A percentile compares a stretch with the other conserved stretches of the same genome.
Evolutionary conservation across 2,888 invertebrate species (phyloP).

Genomic region (Patella ulyssiponensis): DNA sequence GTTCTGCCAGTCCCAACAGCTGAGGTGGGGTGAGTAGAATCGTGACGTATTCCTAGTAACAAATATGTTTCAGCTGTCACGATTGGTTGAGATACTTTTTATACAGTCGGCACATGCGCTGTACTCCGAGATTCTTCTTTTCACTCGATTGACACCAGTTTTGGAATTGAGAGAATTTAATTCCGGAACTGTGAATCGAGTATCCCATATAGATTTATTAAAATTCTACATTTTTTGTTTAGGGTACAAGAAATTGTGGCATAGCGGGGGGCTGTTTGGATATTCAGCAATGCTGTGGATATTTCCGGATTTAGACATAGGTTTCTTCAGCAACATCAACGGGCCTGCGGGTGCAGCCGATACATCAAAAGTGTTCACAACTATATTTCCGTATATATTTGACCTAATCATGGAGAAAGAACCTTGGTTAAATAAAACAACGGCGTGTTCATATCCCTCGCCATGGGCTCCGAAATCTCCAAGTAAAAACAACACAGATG

Average conservation of each 20-base stretch:
- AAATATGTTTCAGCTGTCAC: too few relatives aligned
- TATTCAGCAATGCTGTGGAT: constrained; percentile 17
- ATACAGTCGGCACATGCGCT: too few relatives aligned
- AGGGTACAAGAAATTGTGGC: constrained; percentile 23
- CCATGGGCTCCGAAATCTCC: constrained; percentile 15
- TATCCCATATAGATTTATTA: too few relatives aligned
- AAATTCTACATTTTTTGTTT: background rate
- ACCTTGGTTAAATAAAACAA: constrained; percentile 49
- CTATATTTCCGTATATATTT: constrained; percentile 43
- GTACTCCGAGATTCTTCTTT: too few relatives aligned
- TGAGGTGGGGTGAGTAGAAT: too few relatives aligned
- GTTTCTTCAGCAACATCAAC: constrained; percentile 25
- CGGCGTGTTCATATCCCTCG: constrained; percentile 46
- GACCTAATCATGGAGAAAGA: constrained; percentile 44
- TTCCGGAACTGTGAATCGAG: too few relatives aligned
- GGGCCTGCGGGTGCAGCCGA: constrained; percentile 13
- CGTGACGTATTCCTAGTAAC: too few relatives aligned
- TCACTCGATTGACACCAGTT: too few relatives aligned
- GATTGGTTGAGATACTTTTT: too few relatives aligned
- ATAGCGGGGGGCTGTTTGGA: constrained; percentile 14
- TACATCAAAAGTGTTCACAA: background rate
- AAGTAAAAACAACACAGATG: background rate
- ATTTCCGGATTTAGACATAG: constrained; percentile 16
- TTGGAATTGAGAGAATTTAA: too few relatives aligned
- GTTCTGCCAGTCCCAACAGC: too few relatives aligned